Evolutionary conservation across 2,888 invertebrate genomes (phyloP).

Genomic region (Aphrophora alni): DNA sequence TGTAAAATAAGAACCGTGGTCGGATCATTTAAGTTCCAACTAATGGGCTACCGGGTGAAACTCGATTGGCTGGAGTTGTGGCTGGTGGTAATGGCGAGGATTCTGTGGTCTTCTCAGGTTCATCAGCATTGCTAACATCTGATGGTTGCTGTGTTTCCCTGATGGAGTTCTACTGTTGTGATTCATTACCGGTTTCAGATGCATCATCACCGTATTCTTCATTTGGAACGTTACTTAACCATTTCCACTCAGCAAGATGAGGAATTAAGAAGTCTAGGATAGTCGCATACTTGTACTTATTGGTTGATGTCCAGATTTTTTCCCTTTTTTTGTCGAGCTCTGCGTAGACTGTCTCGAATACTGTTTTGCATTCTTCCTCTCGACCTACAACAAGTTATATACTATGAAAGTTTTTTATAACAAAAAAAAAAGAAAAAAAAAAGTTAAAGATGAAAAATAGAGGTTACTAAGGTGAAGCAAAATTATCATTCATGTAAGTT

Average conservation of each 20-base stretch:
- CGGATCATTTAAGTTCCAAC: too few species aligned
- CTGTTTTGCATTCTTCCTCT: constrained; percentile 42
- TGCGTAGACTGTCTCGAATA: constrained; percentile 38
- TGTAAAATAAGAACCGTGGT: too few species aligned
- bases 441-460: too few species aligned
- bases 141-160: neutral
- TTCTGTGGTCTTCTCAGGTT: neutral
- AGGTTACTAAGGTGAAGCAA: too few species aligned
- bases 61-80: neutral
- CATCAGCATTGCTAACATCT: neutral
- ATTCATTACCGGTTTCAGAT: constrained; percentile 3
- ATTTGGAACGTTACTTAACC: constrained; percentile 15
- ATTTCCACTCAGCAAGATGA: constrained; percentile 46
- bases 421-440: too few species aligned
- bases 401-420: too few species aligned
- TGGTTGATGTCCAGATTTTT: constrained; percentile 46
- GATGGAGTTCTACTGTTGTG: constrained; percentile 7
- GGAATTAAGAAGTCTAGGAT: constrained; percentile 49
- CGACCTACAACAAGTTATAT: constrained; percentile 21
- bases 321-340: constrained; percentile 47
- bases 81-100: neutral
- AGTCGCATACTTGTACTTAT: constrained; percentile 48
- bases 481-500: too few species aligned
- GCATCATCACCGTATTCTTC: constrained; percentile 10
- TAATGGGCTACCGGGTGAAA: too few species aligned